Conservation (phyloP, 2,797 vertebrate genomes). For the Mus caroli region DNA sequence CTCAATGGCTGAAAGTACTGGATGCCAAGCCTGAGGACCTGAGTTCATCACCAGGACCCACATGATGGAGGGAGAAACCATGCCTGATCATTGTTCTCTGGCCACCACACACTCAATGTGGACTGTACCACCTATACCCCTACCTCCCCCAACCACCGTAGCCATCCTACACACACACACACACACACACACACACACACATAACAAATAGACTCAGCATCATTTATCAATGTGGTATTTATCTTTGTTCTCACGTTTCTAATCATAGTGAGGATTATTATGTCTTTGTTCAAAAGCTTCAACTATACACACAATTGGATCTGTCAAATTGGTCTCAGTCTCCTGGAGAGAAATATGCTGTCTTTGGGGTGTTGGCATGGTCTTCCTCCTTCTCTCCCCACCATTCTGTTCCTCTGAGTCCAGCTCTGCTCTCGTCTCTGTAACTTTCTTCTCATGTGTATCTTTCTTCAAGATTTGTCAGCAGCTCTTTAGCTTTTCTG, state of each 20-base stretch:
- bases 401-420: neutral
- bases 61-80: too few relatives aligned
- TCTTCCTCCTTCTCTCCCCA: neutral
- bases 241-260: slow-evolving; percentile 60
- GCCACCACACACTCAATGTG: neutral
- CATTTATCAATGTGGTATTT: slow-evolving; percentile 22
- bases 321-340: slow-evolving; percentile 4
- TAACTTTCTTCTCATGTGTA: neutral
- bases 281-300: slow-evolving; percentile 36
- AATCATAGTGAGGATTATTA: slow-evolving; percentile 52
- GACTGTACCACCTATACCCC: neutral
- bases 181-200: neutral
- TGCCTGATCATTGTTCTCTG: neutral
- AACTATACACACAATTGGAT: neutral
- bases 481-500: slow-evolving; percentile 48
- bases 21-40: neutral
- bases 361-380: neutral
- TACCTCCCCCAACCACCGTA: neutral
- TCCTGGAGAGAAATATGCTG: slow-evolving; percentile 24
- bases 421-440: slow-evolving; percentile 27
- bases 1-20: neutral
- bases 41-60: neutral
- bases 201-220: neutral
- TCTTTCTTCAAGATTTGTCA: slow-evolving; percentile 43
- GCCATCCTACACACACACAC: neutral